These are phyloP conservation scores for Dreissena rostriformis DNA, from an alignment of 1,140 invertebrate species.

Conservation along the genomic window DNA sequence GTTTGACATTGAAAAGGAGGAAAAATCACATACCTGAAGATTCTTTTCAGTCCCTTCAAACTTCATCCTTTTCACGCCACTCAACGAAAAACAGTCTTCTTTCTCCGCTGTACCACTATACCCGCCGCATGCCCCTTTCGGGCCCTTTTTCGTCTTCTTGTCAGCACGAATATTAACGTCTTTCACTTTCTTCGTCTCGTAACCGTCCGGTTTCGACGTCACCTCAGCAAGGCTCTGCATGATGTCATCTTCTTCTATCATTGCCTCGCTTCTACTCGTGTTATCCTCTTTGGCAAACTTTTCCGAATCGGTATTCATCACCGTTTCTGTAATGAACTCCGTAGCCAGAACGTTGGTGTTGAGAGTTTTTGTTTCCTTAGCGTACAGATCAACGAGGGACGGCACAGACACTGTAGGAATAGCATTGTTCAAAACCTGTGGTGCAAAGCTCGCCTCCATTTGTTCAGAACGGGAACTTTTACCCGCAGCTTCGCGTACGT, in stretches of 20 bases:
- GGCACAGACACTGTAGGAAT: conserved; percentile 60
- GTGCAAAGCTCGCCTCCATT: neutral
- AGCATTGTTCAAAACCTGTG: conserved; percentile 43
- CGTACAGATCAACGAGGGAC: conserved; percentile 83
- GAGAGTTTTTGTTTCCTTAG: conserved; percentile 86
- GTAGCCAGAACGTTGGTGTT: conserved; percentile 86
- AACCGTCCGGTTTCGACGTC: conserved; percentile 32
- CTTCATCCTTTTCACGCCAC: conserved; percentile 70
- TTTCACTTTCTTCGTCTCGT: conserved; percentile 59
- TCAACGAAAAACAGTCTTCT: conserved; percentile 61
- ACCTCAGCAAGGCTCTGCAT: conserved; percentile 19
- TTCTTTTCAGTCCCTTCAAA: conserved; percentile 77
- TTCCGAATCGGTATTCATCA: conserved; percentile 84
- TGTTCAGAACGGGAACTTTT: conserved; percentile 1
- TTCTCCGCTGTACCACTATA: conserved; percentile 8
- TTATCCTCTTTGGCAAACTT: conserved; percentile 84
- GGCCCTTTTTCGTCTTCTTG: conserved; percentile 59
- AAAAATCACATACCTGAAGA: conserved; percentile 43
- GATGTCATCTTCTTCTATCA: conserved; percentile 39
- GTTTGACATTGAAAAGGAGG: too few species aligned
- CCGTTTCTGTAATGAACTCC: conserved; percentile 80
- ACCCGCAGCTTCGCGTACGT: neutral
- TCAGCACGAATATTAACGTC: conserved; percentile 69
- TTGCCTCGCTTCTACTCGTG: neutral
- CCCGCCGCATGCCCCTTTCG: conserved; percentile 34